These are phyloP conservation scores for Heteromyza rotundicornis DNA, from an alignment of 2,888 invertebrate species.

Conservation along the genomic window DNA sequence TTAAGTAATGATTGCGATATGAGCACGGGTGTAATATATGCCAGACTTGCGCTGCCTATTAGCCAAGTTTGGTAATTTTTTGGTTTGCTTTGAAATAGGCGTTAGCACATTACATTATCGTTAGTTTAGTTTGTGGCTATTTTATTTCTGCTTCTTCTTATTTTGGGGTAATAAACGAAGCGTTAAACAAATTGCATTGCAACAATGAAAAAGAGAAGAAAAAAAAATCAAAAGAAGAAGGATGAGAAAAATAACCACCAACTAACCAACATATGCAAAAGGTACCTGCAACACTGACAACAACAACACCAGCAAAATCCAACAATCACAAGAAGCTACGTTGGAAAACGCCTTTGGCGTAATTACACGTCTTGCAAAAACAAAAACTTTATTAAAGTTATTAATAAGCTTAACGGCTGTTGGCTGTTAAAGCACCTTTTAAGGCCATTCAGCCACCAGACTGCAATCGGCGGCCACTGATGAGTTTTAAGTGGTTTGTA, in stretches of 20 bases:
- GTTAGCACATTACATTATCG: not conserved
- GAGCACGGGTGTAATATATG: not conserved
- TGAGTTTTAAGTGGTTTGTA: too few species aligned
- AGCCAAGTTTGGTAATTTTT: conserved; percentile 11
- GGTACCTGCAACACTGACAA: not conserved
- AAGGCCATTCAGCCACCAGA: not conserved
- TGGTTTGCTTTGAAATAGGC: not conserved
- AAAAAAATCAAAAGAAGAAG: conserved; percentile 23
- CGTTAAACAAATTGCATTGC: conserved; percentile 55
- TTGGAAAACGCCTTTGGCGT: not conserved
- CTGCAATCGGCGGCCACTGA: not conserved
- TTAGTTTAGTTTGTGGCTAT: not conserved
- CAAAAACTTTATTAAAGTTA: not conserved
- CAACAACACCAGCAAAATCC: not conserved
- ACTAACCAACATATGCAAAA: not conserved
- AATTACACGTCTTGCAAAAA: not conserved
- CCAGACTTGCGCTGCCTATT: conserved; percentile 1
- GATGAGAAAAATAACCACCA: too few species aligned
- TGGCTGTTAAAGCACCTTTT: not conserved
- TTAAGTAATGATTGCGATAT: not conserved
- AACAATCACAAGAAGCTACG: not conserved
- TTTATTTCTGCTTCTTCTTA: conserved; percentile 9
- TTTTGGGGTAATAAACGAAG: conserved; percentile 52
- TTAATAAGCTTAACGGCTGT: conserved; percentile 4
- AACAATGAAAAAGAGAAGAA: conserved; percentile 33